Evolutionary conservation across 2,113 vertebrate species (phyloP).

Genomic region (Myotis davidii): DNA sequence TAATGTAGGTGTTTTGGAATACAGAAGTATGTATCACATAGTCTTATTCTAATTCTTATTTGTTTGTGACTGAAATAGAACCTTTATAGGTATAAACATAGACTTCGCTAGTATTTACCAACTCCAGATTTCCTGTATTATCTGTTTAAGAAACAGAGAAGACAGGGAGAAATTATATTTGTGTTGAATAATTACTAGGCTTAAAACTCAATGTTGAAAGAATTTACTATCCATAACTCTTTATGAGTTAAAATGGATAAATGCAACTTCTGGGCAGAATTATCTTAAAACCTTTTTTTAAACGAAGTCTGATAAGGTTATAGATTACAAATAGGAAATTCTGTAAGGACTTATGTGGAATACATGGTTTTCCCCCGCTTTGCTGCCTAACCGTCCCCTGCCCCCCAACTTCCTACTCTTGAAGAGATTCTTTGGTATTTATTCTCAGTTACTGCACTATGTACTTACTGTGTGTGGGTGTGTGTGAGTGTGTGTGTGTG

Average conservation of each 20-base stretch:
- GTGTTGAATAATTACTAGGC: background rate
- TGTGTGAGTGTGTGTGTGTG: background rate
- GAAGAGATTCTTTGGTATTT: background rate
- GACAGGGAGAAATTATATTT: background rate
- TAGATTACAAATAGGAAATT: background rate
- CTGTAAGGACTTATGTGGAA: background rate
- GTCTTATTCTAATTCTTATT: background rate
- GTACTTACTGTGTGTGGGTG: background rate
- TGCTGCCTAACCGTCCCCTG: background rate
- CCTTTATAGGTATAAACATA: background rate
- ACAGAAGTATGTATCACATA: background rate
- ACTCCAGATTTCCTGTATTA: background rate
- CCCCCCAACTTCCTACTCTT: background rate
- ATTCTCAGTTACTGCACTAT: background rate
- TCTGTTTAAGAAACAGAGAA: background rate
- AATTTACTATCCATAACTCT: background rate
- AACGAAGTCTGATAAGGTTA: background rate
- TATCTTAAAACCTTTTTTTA: background rate
- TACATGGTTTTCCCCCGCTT: accelerated
- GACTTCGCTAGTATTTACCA: background rate
- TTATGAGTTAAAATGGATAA: background rate
- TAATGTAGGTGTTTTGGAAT: background rate
- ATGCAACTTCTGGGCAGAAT: background rate
- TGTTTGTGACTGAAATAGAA: background rate
- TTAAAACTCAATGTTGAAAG: background rate